Evolutionary conservation across 2,797 vertebrate species (phyloP), one percentile per base, ranked within the genome.

Genomic region (Buphagus erythrorhynchus): DNA sequence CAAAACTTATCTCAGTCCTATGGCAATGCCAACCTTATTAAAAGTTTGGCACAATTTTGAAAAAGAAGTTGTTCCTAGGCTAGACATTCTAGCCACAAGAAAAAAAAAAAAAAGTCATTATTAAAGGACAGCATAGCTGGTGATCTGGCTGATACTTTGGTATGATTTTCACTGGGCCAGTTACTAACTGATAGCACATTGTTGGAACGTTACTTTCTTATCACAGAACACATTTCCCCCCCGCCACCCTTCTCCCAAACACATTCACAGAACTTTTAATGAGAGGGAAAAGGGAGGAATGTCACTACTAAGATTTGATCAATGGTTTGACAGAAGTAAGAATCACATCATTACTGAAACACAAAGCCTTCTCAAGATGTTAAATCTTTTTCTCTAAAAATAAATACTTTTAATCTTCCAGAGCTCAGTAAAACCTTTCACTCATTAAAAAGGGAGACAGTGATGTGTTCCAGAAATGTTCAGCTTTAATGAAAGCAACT

Each of bases 251-350:
- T 83, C 57, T 93, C 87, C 85, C 75, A 54, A 49, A 86, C 66
- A 88, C 94, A 96, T 73, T 81, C 83, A 94, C 82, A 86, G 46
- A 86, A 95, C 33, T 94, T 88, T 88, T 35, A 86, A 95, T 94
- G 96, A 96, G 48, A 90, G 96, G 96, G 85, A 94, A 91, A 52
- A 96, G 79, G 87, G 84, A 95, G 89, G 95, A 93, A 95, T 86
- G 93, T 94, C 88, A 73, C 91, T 78, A 79, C 81, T 81, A 57
- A 83, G 66, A 83, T 62, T 15, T 48, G 59, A 74, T 62, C 42
- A 71, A 77, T 80, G 93, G 58, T 77, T 91, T 76, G 52, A 86
- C 40, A 88, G 69, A 90, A 93, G 51, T 36, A 95, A 95, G 67
- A 91, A 88, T 76, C 86, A 86, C 61, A 71, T 78, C 84, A 92